Evolutionary conservation across 2,113 vertebrate species (phyloP).

Genomic region (Ctenomys sociabilis): DNA sequence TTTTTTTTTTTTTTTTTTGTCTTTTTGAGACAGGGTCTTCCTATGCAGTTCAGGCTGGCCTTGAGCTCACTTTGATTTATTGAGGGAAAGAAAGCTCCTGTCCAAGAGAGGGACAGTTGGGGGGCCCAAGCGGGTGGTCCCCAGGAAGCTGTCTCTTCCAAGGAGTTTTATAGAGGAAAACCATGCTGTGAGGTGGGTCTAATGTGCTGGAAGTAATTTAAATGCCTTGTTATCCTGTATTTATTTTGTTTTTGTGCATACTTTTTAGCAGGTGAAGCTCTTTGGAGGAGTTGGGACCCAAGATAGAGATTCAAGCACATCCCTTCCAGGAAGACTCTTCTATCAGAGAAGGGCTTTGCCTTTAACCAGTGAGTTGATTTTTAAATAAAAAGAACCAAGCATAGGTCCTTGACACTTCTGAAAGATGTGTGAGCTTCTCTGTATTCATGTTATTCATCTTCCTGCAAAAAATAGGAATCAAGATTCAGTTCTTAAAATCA

Average conservation of each 20-base stretch:
- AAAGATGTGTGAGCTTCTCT: constrained; percentile 61
- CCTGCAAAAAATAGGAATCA: constrained; percentile 63
- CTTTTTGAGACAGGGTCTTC: no score
- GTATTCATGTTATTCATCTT: constrained; percentile 68
- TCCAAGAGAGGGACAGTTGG: no score
- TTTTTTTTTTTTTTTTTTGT: no score
- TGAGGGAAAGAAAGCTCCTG: no score
- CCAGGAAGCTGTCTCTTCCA: no score
- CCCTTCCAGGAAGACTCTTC: neutral
- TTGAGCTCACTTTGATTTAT: no score
- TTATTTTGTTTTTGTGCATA: constrained; percentile 17
- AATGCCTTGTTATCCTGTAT: neutral
- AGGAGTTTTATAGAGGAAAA: no score
- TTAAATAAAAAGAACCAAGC: constrained; percentile 67
- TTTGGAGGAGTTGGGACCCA: neutral
- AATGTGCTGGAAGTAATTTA: no score
- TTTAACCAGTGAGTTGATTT: constrained; percentile 64
- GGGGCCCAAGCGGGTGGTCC: no score
- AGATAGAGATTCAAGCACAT: neutral
- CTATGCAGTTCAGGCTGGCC: no score
- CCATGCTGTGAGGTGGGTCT: no score
- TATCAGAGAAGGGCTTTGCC: constrained; percentile 5
- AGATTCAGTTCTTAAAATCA: constrained; percentile 69
- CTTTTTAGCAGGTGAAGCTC: neutral
- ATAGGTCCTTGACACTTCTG: constrained; percentile 38